Conservation (phyloP, 2,113 vertebrate species). For the Oenanthe oenanthe region DNA sequence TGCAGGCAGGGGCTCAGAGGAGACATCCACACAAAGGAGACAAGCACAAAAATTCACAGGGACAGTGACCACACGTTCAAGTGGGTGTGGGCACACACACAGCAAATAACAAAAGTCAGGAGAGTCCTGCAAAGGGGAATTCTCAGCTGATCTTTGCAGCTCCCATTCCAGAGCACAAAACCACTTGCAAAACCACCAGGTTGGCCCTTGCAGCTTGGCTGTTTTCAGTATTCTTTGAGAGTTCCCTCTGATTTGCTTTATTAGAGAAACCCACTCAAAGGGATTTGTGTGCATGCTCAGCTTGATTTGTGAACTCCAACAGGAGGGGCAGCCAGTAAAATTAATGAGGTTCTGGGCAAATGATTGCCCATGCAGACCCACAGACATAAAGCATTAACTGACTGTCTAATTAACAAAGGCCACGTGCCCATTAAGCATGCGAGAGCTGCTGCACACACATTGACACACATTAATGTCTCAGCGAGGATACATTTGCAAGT, state of each 20-base stretch:
- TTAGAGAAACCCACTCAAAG: conserved; percentile 61
- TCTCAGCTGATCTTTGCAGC: not conserved
- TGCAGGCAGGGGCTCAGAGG: not conserved
- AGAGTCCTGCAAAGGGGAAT: not conserved
- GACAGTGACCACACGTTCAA: rapidly evolving
- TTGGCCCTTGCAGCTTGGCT: not conserved
- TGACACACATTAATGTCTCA: conserved; percentile 51
- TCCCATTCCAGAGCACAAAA: not conserved
- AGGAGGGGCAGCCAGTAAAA: conserved; percentile 69
- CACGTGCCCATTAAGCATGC: conserved; percentile 64
- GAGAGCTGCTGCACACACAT: conserved; percentile 28
- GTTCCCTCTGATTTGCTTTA: conserved; percentile 48
- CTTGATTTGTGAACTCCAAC: conserved; percentile 69
- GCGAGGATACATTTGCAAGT: conserved; percentile 45
- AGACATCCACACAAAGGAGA: not conserved
- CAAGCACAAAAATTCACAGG: not conserved
- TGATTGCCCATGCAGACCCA: conserved; percentile 60
- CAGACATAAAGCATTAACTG: conserved; percentile 67
- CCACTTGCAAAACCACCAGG: conserved; percentile 2
- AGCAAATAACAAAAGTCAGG: not conserved
- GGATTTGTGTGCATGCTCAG: conserved; percentile 65
- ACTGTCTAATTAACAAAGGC: conserved; percentile 69
- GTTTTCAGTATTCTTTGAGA: conserved; percentile 34
- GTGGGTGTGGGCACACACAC: not conserved
- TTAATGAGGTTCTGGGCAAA: conserved; percentile 71